Conservation (phyloP, 2,113 vertebrate genomes). For the Odontesthes bonariensis region DNA sequence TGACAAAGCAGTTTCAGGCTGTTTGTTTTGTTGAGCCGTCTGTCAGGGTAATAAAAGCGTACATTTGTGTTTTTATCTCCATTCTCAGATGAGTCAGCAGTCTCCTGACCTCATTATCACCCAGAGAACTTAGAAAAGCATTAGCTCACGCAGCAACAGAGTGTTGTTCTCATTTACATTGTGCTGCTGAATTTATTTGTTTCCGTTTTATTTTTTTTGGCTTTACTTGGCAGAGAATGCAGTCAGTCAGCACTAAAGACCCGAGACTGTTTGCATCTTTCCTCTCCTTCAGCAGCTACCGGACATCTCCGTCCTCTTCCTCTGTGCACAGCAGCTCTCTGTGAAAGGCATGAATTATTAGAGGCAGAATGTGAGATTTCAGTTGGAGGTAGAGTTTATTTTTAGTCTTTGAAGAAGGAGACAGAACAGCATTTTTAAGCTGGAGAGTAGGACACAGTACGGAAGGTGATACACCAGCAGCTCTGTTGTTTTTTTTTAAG, state of each 20-base stretch:
- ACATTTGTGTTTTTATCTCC: background rate
- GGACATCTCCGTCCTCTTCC: conserved; percentile 30
- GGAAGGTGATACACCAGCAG: conserved; percentile 3
- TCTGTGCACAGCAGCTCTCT: conserved; percentile 5
- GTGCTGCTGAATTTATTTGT: conserved; percentile 7
- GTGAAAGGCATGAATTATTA: conserved; percentile 65
- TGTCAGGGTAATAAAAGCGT: background rate
- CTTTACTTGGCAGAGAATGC: conserved; percentile 61
- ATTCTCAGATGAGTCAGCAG: conserved; percentile 8
- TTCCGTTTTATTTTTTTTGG: conserved; percentile 22
- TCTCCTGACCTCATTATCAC: conserved; percentile 20
- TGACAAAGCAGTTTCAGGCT: background rate
- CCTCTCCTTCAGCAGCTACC: conserved; percentile 42
- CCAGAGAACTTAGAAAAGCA: conserved; percentile 17
- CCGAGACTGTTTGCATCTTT: conserved; percentile 41
- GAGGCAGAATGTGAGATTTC: conserved; percentile 40
- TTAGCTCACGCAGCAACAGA: background rate
- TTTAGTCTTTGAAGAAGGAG: conserved; percentile 46
- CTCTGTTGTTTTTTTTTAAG: conserved; percentile 16
- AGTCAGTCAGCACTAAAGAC: conserved; percentile 65
- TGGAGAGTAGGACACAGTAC: conserved; percentile 13
- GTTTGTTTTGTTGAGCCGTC: background rate
- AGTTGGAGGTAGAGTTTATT: conserved; percentile 44
- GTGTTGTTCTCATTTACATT: conserved; percentile 18
- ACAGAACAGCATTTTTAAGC: conserved; percentile 18